Conservation (phyloP, 2,113 vertebrate genomes). For the Anarhynchus alexandrinus region DNA sequence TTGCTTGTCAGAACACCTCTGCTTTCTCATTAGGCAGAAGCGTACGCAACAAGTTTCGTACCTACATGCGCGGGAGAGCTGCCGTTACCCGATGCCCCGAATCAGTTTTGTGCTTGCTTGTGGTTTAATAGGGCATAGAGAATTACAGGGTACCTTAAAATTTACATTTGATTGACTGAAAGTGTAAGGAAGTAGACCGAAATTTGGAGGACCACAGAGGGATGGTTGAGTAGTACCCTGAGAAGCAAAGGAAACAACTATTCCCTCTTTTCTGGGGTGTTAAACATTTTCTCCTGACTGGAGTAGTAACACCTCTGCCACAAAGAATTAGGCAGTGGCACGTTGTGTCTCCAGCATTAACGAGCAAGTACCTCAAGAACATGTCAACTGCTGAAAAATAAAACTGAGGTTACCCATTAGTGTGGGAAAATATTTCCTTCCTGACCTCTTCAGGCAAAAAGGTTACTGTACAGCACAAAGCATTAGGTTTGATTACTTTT, state of each 20-base stretch:
- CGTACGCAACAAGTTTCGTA: not conserved
- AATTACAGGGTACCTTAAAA: not conserved
- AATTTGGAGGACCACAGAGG: not conserved
- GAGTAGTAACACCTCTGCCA: not conserved
- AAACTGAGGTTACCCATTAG: not conserved
- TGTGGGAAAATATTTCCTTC: not conserved
- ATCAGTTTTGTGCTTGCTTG: not conserved
- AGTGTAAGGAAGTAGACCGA: not conserved
- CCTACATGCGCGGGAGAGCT: accelerated
- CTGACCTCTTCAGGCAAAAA: not conserved
- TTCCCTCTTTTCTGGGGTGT: not conserved
- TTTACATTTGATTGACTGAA: not conserved
- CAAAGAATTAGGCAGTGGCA: not conserved
- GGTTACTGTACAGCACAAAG: not conserved
- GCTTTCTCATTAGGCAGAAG: conserved; percentile 22
- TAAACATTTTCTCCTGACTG: not conserved
- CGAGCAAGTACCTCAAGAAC: not conserved
- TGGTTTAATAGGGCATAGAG: not conserved
- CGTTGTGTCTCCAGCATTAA: not conserved
- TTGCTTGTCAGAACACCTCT: conserved; percentile 17
- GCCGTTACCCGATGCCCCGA: not conserved
- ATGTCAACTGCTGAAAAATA: not conserved
- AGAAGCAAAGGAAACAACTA: not conserved
- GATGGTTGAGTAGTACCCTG: not conserved
- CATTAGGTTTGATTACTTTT: not conserved